Conservation (phyloP, 2,888 invertebrate genomes). For the Diachrysia chrysitis region DNA sequence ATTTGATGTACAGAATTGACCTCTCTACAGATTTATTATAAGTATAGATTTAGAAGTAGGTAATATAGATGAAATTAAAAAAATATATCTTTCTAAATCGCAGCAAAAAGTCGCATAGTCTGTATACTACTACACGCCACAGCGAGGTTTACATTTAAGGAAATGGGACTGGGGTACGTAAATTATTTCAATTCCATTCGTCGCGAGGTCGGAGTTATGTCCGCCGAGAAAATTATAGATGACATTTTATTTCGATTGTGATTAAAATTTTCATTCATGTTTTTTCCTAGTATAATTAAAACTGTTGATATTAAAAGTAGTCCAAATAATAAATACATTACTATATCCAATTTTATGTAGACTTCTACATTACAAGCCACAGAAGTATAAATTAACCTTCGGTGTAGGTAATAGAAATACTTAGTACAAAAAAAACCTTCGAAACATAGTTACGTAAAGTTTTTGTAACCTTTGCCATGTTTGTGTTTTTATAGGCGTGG, state of each 20-base stretch:
- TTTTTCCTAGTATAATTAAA: conserved; percentile 14
- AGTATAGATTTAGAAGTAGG: too few relatives aligned
- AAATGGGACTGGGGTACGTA: conserved; percentile 49
- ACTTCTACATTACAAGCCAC: too few relatives aligned
- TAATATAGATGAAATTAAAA: too few relatives aligned
- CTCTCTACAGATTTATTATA: too few relatives aligned
- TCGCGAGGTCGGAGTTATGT: conserved; percentile 47
- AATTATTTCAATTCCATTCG: conserved; percentile 51
- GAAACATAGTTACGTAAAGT: not conserved
- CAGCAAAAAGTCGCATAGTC: conserved; percentile 30
- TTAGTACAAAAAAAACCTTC: not conserved
- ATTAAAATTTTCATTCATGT: conserved; percentile 17
- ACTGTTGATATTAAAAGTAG: too few relatives aligned
- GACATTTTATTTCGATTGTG: conserved; percentile 29
- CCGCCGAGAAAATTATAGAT: conserved; percentile 41
- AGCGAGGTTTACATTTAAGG: conserved; percentile 50
- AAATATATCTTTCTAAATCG: not conserved
- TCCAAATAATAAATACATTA: too few relatives aligned
- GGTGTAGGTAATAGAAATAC: not conserved
- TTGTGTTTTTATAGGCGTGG: not conserved
- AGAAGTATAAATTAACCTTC: too few relatives aligned
- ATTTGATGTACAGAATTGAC: too few relatives aligned
- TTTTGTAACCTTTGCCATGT: not conserved
- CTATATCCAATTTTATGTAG: too few relatives aligned
- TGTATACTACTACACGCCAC: conserved; percentile 21